Base-by-base conservation (phyloP, 2,888 invertebrate species). In the Lucinisca nassula region DNA sequence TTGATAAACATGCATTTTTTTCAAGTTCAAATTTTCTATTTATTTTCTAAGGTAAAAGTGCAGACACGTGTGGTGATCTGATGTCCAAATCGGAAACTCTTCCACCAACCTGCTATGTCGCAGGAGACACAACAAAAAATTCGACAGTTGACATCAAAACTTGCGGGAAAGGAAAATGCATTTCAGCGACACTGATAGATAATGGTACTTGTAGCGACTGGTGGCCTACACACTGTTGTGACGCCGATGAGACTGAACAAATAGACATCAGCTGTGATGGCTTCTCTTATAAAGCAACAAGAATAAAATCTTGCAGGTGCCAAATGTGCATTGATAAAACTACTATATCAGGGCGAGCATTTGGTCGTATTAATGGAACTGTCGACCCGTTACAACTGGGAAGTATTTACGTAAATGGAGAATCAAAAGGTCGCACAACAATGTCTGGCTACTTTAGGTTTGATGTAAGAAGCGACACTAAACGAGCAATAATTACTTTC, bases 371-470 rank as follows among this genome's bases (percentile, higher is more conserved):
- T 6, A 70, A 78, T 21, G 79, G 82, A 14, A 38, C 70, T 12
- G 70, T 79, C 35, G 51, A 82, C 4, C 88, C 88, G 8, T 67
- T 88, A 24, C 67, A 76, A 61, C 79, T 82, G 0, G 88, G 88
- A 6, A 51, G 55, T 1, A 17, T 88, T 12, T 30, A 61, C 1
- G 24, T 82, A 0, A 74, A 83, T 67, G 85, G 82, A 0, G 70
- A 79, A 30, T 17, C 37, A 35, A 37, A 75, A 0, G 73, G 79
- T 2, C 37, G 49, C 24, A 79, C 88, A 21, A 85, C 79, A n/a
- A 82, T 79, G 82, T 51, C 58, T 0, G 88, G 88, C 30, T 80
- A 32, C 35, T 88, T 88, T 45, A 49, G 61, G 2, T 88, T 88
- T 67, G 77, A 85, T 30, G 72, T 88, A n/a, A 76, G 76, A 8